Percentiles rank a stretch among this genome's conserved stretches.
Evolutionary conservation across 2,888 invertebrate species (phyloP).

Genomic region (Phytoseiulus persimilis): DNA sequence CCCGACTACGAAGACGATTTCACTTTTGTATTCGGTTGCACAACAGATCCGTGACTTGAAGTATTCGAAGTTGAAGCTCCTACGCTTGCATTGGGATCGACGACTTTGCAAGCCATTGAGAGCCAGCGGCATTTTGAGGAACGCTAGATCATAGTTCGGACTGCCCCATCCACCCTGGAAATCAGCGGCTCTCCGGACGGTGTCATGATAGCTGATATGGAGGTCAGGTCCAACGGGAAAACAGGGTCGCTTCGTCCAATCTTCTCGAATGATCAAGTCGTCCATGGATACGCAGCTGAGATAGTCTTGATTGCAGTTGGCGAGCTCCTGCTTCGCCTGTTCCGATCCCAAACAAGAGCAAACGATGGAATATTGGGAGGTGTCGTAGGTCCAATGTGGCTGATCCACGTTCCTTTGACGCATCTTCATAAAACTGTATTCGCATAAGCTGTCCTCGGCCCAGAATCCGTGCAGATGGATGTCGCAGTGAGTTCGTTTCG

Average conservation of each 20-base stretch:
- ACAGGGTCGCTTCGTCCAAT: conserved; percentile 29
- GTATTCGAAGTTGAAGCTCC: conserved; percentile 24
- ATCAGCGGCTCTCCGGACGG: neutral
- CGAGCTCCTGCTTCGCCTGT: neutral
- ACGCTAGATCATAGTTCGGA: conserved; percentile 14
- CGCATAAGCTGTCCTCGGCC: conserved; percentile 34
- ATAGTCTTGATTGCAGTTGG: conserved; percentile 20
- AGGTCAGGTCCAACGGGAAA: neutral
- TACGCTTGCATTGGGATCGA: neutral
- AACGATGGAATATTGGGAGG: conserved; percentile 6
- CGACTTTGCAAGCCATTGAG: conserved; percentile 13
- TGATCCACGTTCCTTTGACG: conserved; percentile 27
- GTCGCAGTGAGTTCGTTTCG: neutral
- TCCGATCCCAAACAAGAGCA: neutral
- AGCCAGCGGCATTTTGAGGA: conserved; percentile 12
- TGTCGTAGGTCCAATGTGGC: conserved; percentile 18
- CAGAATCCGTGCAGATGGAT: conserved; percentile 24
- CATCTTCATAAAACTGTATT: conserved; percentile 10
- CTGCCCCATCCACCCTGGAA: neutral
- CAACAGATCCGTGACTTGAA: neutral
- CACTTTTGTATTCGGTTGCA: conserved; percentile 8
- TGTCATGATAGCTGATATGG: conserved; percentile 10
- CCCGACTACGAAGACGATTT: conserved; percentile 9
- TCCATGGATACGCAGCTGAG: neutral
- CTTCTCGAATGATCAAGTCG: conserved; percentile 15